phyloP scores from a whole-genome alignment of 2,113 vertebrate species.

The Saccopteryx leptura region DNA sequence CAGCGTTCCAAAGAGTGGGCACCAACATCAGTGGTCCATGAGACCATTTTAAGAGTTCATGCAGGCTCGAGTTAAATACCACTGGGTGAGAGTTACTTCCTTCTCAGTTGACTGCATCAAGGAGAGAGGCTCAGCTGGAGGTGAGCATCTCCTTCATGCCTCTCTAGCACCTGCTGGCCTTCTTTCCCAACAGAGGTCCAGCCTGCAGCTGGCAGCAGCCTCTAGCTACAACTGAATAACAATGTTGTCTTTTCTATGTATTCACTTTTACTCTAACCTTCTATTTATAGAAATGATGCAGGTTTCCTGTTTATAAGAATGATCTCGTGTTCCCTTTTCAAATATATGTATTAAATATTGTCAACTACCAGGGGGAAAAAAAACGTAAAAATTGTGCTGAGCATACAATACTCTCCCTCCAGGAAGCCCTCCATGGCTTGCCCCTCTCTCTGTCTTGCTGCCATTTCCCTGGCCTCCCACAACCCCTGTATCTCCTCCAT shows the following conservation, averaged over 20 bases:
- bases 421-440: background rate
- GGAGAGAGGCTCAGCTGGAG: background rate
- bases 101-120: background rate
- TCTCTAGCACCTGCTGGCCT: background rate
- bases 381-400: background rate
- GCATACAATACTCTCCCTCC: background rate
- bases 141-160: background rate
- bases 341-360: background rate
- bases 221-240: background rate
- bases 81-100: background rate
- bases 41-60: background rate
- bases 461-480: background rate
- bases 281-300: background rate
- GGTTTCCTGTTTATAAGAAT: background rate
- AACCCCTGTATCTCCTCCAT: background rate
- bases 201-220: background rate
- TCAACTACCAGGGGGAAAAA: background rate
- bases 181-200: background rate
- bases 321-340: background rate
- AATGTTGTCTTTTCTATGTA: background rate
- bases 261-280: background rate
- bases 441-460: background rate
- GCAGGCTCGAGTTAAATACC: background rate
- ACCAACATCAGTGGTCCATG: background rate
- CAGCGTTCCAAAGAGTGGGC: background rate